Evolutionary conservation across 2,113 vertebrate genomes (phyloP).

Genomic region (Pipra filicauda): DNA sequence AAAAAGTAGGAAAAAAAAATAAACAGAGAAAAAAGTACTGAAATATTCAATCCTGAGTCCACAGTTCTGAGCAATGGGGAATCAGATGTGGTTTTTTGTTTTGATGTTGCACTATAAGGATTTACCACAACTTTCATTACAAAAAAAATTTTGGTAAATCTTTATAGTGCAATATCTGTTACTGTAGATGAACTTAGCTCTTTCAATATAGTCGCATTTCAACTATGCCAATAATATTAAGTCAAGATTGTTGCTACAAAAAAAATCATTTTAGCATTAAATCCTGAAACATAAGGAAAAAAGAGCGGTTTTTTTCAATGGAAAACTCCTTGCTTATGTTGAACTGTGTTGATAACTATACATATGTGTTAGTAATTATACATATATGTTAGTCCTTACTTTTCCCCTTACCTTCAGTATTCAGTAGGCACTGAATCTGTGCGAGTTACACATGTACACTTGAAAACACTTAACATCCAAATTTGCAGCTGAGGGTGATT

Average conservation of each 20-base stretch:
- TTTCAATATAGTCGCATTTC: not conserved
- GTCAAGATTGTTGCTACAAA: not conserved
- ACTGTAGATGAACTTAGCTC: not conserved
- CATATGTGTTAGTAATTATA: not conserved
- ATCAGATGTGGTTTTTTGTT: not conserved
- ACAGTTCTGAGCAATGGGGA: not conserved
- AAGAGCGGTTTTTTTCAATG: not conserved
- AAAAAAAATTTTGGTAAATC: not conserved
- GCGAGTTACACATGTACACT: not conserved
- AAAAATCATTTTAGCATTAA: not conserved
- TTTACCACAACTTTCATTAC: too few species aligned
- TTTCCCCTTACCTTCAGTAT: not conserved
- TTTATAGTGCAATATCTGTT: not conserved
- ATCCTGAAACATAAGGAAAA: not conserved
- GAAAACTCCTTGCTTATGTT: not conserved
- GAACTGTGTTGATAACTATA: not conserved
- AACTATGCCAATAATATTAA: not conserved
- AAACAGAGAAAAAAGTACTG: not conserved
- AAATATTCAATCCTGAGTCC: not conserved
- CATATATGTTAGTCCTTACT: not conserved
- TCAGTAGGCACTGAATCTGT: not conserved
- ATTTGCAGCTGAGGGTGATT: conserved; percentile 46
- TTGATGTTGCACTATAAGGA: too few species aligned
- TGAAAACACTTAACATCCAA: conserved; percentile 22
- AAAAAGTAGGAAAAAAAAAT: not conserved